A percentile compares a stretch with the other conserved stretches of the same genome.
phyloP scores from a whole-genome alignment of 2,888 invertebrate species.

The Dione juno region DNA sequence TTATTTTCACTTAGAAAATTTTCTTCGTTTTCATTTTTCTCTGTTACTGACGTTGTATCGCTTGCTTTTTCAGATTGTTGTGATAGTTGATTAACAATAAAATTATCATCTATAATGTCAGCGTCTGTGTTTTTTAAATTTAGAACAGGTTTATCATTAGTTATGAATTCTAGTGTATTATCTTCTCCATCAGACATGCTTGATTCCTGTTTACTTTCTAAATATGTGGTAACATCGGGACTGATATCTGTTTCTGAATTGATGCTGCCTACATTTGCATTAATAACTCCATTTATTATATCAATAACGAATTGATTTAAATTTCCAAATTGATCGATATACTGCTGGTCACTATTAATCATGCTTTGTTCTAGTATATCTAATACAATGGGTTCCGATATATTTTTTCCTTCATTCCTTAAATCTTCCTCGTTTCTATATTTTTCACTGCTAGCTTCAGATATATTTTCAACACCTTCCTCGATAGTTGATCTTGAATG shows the following conservation, averaged over 20 bases:
- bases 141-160: not conserved
- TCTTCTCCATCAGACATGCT: not conserved
- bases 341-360: not conserved
- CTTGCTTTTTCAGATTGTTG: not conserved
- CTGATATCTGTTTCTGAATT: not conserved
- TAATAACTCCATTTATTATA: slow-evolving; percentile 12
- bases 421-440: slow-evolving; percentile 23
- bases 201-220: not conserved
- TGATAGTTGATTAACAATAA: no score
- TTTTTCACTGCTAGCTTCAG: slow-evolving; percentile 2
- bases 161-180: not conserved
- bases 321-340: not conserved
- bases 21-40: not conserved
- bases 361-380: not conserved
- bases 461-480: not conserved
- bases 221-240: not conserved
- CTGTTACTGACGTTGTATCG: no score
- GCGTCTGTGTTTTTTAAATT: not conserved
- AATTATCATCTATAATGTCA: not conserved
- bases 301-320: not conserved
- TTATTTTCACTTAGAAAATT: not conserved
- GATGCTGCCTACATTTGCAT: not conserved
- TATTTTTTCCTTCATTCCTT: slow-evolving; percentile 15
- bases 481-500: slow-evolving; percentile 6
- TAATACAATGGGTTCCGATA: not conserved